Evolutionary conservation across 2,888 invertebrate species (phyloP), one percentile per base, ranked within the genome.

Genomic region (Omphaloscelis lunosa): DNA sequence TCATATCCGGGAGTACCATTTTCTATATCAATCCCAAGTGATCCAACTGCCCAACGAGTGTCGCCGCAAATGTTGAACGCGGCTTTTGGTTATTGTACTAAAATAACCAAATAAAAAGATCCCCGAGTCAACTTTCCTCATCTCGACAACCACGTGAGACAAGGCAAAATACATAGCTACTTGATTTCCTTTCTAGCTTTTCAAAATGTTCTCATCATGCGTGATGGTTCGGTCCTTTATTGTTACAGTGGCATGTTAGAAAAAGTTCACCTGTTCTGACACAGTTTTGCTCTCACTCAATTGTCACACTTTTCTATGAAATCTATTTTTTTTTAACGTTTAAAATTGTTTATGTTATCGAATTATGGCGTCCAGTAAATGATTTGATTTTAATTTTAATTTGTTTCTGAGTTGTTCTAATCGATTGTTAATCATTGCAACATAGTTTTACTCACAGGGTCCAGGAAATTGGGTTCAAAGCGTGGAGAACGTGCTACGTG

Each of bases 401-500:
- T 53, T 17, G 3, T 45, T 23, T 27, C 2, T 15, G 23, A 15
- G 39, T n/a, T n/a, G 20, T 39, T 63, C n/a, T 20, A 8, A 72
- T 39, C 20, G 8, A 48, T 34, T 48, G 2, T 66, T 29, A 34
- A 45, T 71, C 23, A 70, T 29, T 29, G 17, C 23, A 45, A 45
- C n/a, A 73, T 29, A 68, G 29, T 23, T 58, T 45, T 29, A 45
- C n/a, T 29, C 2, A 58, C 56, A 73, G 56, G 12, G 7, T n/a
- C 56, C 12, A n/a, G 12, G 5, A 45, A 45, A 58, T 29, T 56
- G 23, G 23, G 11, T 29, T n/a, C 7, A 4, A 53, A 29, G 29
- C 53, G 56, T 68, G 9, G 23, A 41, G 29, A 41, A n/a, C 68
- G 68, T n/a, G 39, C 68, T 63, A 12, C 4, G 39, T 70, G 75